These are phyloP conservation scores for Mycteria americana DNA, from an alignment of 2,797 vertebrate genomes.

Conservation along the genomic window DNA sequence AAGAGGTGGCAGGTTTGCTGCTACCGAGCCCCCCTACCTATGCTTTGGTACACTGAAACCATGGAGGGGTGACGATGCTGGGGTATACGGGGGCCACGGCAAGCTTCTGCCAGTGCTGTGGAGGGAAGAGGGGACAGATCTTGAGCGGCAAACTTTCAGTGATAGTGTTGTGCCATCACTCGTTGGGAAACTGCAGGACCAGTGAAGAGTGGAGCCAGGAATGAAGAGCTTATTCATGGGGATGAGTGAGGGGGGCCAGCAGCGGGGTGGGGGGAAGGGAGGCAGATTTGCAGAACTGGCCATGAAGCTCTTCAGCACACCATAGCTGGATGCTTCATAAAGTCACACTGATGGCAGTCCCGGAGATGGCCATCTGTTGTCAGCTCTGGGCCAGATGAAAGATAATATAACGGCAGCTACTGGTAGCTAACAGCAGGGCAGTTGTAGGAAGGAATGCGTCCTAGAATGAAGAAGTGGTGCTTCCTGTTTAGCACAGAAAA, in stretches of 20 bases:
- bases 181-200: constrained; percentile 25
- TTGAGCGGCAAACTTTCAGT: background rate
- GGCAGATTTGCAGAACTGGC: constrained; percentile 68
- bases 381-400: constrained; percentile 78
- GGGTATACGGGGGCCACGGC: rapidly evolving
- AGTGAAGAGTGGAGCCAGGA: constrained; percentile 66
- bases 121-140: background rate
- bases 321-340: constrained; percentile 78
- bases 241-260: constrained; percentile 9
- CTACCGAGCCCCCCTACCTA: background rate
- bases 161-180: constrained; percentile 36
- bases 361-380: constrained; percentile 78
- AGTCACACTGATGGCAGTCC: constrained; percentile 74
- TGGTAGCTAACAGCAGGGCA: constrained; percentile 70
- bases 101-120: background rate
- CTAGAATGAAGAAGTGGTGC: constrained; percentile 61
- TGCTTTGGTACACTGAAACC: background rate
- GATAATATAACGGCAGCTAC: constrained; percentile 73
- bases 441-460: constrained; percentile 52
- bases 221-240: constrained; percentile 53
- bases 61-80: background rate
- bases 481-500: constrained; percentile 59
- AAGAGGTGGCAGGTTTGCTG: background rate
- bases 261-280: constrained; percentile 9
- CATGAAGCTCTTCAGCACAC: constrained; percentile 64